Base-by-base conservation (phyloP, 2,888 invertebrate species). In the Dicranocentrus wangi region DNA sequence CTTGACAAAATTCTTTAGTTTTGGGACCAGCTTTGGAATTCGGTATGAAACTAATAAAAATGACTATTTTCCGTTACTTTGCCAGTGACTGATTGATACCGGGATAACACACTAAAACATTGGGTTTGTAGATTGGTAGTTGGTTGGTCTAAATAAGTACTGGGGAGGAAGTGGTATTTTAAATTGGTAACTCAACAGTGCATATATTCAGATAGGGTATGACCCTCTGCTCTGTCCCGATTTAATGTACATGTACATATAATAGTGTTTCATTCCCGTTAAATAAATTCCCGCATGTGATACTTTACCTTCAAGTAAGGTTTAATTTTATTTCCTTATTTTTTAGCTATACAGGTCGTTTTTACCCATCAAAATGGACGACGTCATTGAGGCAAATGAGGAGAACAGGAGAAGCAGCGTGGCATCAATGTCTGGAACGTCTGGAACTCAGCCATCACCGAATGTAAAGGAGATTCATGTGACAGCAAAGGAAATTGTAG, bases 401-500 rank as follows among this genome's bases (percentile, higher is more conserved):
- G 68, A 73, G 25, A 42, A 60, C 15, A 43, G 80, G 7, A 39
- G 68, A 21, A 73, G 79, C 21, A 63, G 58, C 28, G 19, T 66
- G 15, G 55, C 43, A 8, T 55, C 71, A 21, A 7, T 19, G 21
- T 27, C 63, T 2, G 43, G 55, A n/a, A 39, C n/a, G 17, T 8
- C 58, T 1, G 1, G 17, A 19, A n/a, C 19, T 15, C 63, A 27
- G 15, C 17, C 70, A 39, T 55, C 53, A 51, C 19, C 76, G n/a
- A 55, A 21, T 2, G 71, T 86, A 2, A 85, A 85, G 55, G 83
- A 85, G 53, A 82, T 87, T 61, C 85, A 86, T 73, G 82, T 87
- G 17, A 85, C 86, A 15, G 87, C 87, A 7, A 87, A 86, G 28
- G 82, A 85, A 60, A 83, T 87, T 69, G 85, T 87, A 3, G 87